These are phyloP conservation scores for Bergia sp. DNA, from an alignment of 92 coral and sea anemone genomes.

Conservation along the genomic window DNA sequence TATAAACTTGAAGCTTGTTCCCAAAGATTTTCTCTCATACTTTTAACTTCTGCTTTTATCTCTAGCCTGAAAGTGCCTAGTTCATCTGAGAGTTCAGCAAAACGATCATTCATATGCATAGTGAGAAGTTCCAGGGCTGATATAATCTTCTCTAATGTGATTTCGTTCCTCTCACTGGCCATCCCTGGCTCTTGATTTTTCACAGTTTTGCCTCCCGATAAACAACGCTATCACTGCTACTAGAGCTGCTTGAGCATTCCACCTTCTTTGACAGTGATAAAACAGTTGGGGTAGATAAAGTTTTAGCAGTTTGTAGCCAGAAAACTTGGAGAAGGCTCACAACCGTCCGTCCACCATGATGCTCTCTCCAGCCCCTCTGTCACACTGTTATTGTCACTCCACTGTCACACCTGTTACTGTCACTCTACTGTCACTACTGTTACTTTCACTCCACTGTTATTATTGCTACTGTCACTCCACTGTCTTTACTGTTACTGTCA, in stretches of 20 bases:
- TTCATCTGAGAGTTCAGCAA: not conserved
- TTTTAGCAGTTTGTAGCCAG: not conserved
- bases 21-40: not conserved
- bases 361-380: too few species aligned
- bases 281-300: not conserved
- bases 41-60: not conserved
- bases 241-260: not conserved
- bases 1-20: not conserved
- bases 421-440: too few species aligned
- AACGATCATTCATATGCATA: not conserved
- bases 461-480: too few species aligned
- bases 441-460: too few species aligned
- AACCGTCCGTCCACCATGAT: too few species aligned
- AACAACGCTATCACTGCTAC: not conserved
- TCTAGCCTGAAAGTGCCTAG: not conserved
- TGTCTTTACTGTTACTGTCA: too few species aligned
- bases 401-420: too few species aligned
- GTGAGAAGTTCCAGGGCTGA: conserved; percentile 1
- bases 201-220: not conserved
- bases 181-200: not conserved
- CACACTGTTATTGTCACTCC: too few species aligned
- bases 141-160: too few species aligned
- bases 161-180: not conserved
- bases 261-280: not conserved
- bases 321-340: too few species aligned